Percentiles rank a stretch among this genome's conserved stretches.
Evolutionary conservation across 37 sponge, comb jelly and placozoan species (phyloP).

Genomic region (Halichondria panicea): DNA sequence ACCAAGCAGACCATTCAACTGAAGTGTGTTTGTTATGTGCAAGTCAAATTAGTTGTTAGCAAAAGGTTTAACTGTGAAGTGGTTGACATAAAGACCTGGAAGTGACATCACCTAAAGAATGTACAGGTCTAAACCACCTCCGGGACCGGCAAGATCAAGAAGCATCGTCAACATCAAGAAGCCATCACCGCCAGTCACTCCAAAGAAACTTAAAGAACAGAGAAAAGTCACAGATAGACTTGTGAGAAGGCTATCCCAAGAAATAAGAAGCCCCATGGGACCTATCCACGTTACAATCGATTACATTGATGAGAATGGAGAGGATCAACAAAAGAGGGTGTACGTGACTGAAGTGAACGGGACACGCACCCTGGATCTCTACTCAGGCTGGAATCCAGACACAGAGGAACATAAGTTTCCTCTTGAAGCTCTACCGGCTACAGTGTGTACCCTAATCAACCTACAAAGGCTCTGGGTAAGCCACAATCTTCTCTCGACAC

Average conservation of each 20-base stretch:
- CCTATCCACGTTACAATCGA: conserved; percentile 45
- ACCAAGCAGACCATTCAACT: too few species aligned
- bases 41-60: too few species aligned
- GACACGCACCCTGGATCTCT: conserved; percentile 64
- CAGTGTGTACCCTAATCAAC: conserved; percentile 41
- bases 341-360: conserved; percentile 77
- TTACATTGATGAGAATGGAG: conserved; percentile 11
- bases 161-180: too few species aligned
- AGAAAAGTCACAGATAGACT: not conserved
- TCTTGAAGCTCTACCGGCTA: conserved; percentile 39
- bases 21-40: too few species aligned
- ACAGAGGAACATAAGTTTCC: conserved; percentile 36
- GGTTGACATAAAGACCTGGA: too few species aligned
- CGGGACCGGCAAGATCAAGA: too few species aligned
- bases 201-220: conserved; percentile 11
- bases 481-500: conserved; percentile 56
- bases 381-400: conserved; percentile 65
- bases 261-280: conserved; percentile 29
- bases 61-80: too few species aligned
- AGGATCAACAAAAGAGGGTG: conserved; percentile 23
- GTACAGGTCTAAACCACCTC: too few species aligned
- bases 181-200: too few species aligned
- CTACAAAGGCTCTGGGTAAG: conserved; percentile 72
- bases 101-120: too few species aligned
- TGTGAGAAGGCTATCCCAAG: conserved; percentile 11